These are phyloP conservation scores for Ispidina lecontei DNA, from an alignment of 2,797 vertebrate species.

Conservation along the genomic window DNA sequence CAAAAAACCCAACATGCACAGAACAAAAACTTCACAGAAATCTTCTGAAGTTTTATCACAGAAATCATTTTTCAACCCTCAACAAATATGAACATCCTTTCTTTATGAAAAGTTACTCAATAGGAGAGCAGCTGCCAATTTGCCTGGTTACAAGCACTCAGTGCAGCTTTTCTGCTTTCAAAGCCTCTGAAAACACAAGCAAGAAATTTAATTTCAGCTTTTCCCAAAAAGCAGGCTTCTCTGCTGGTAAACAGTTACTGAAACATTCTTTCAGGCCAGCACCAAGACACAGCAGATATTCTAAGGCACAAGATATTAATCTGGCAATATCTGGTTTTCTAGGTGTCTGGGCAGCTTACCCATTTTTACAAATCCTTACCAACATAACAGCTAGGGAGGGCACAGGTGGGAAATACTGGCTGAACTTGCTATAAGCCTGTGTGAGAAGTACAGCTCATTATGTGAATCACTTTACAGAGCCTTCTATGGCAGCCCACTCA, in stretches of 20 bases:
- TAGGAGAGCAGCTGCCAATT: background rate
- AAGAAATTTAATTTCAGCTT: background rate
- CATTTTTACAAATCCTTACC: background rate
- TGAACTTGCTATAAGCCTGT: background rate
- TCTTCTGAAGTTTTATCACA: background rate
- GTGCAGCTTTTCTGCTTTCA: background rate
- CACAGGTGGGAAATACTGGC: background rate
- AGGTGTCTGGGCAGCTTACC: background rate
- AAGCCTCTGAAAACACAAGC: background rate
- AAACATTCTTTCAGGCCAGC: background rate
- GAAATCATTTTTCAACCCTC: background rate
- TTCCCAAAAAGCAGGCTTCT: background rate
- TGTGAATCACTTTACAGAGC: background rate
- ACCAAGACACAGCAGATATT: background rate
- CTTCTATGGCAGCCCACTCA: background rate
- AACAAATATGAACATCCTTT: background rate
- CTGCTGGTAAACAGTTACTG: rapidly evolving
- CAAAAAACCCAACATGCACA: background rate
- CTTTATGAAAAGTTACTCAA: background rate
- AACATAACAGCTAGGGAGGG: background rate
- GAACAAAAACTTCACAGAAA: background rate
- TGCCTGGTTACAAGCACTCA: background rate
- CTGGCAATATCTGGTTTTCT: background rate
- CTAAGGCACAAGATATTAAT: background rate
- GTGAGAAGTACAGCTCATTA: background rate